Evolutionary conservation across 1,140 invertebrate species (phyloP), one percentile per base, ranked within the genome.

Genomic region (Daktulosphaira vitifoliae): DNA sequence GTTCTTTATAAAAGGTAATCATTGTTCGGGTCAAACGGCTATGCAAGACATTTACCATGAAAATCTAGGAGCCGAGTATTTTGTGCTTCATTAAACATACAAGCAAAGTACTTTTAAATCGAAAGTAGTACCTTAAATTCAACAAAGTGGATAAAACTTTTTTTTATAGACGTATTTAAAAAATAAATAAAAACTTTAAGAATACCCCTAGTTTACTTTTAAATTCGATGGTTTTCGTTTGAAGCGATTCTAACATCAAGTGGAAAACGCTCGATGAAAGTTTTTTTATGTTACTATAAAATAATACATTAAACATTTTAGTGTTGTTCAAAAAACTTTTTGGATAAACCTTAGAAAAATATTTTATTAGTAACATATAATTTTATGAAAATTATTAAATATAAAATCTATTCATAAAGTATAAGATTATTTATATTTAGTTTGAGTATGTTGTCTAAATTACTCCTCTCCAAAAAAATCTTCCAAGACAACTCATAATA

Each of bases 61-160:
- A 33, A 4, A 56, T 25, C 53, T 22, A 16, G 16, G 44, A 33
- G 20, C 42, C 16, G 56, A 62, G 42, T 48, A 46, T 62, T 62
- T 62, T 48, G 56, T 33, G 56, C 56, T 62, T 48, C 56, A 62
- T 62, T 62, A 62, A 62, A 62, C 56, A 26, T 62, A 62, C 56
- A 62, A 62, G 56, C 26, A 39, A 42, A 48, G 13, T 25, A 15
- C 44, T 46, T 48, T 48, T 26, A 46, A 62, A 62, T 48, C 56
- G 25, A 22, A 62, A 62, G 42, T 62, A 13, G 56, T 33, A 46
- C 42, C 18, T 62, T 62, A 62, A 48, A 62, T 18, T 48, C 56
- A 15, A 44, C 56, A 26, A 33, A 62, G 44, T 22, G 56, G 26
- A 62, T 62, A 62, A 62, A 62, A 39, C 46, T 62, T 48, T 48